Evolutionary conservation across 2,797 vertebrate genomes (phyloP), one percentile per base, ranked within the genome.

Genomic region (Tympanoctomys barrerae): DNA sequence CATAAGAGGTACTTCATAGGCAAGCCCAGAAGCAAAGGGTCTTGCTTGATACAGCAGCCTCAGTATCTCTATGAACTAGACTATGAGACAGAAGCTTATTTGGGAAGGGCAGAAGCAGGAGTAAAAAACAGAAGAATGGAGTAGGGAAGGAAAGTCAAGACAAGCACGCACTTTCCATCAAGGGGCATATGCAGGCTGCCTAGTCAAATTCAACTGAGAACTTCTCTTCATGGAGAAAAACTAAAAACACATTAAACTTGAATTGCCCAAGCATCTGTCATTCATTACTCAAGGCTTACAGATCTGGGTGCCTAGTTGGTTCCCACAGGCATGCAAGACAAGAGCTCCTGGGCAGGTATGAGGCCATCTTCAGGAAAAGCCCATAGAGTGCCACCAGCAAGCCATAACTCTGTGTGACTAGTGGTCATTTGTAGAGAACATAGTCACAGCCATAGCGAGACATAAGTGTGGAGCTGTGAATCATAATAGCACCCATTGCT

Each of bases 131-230:
- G 28, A 24, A 71, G 70, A 83, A 14, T 57, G 85, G 84, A 94
- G 8, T 14, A 59, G 42, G 1, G n/a, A 91, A 82, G 49, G 42
- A 49, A 91, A 82, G 42, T 21, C 91, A 87, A 78, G 49, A 64
- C 5, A 62, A 71, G 62, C 85, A 91, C 1, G 4, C 54, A 28
- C 54, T 87, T 95, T 79, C 82, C 62, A 5, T 90, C 75, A 52
- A 4, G 22, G 80, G 2, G 19, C 46, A 94, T 0, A 8, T 89
- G 52, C 19, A 14, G n/a, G 68, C 4, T 71, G 4, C 13, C 16
- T 70, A 66, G 33, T 42, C 24, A 92, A 86, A 80, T 79, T 24
- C 26, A 84, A 24, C 79, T 49, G n/a, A 75, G 46, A 89, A 78
- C 24, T 70, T 66, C 31, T 21, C 66, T 86, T 57, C 54, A 5